Conservation (phyloP, 2,888 invertebrate species). For the Hypena proboscidalis region DNA sequence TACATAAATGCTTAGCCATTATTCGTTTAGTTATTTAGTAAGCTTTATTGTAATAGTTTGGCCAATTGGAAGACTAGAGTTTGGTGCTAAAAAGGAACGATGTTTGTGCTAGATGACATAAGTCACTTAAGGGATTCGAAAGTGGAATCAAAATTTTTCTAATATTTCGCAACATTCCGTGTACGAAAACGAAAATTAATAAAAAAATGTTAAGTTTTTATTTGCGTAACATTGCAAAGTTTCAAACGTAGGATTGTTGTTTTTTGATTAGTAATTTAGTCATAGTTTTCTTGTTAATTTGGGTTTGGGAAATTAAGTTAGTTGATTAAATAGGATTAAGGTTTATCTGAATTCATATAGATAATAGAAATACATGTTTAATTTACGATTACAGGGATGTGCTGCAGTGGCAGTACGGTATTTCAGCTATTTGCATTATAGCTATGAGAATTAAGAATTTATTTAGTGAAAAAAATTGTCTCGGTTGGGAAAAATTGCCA, state of each 20-base stretch:
- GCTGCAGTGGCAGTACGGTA: conserved; percentile 76
- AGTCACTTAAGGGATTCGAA: conserved; percentile 55
- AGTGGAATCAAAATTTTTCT: conserved; percentile 59
- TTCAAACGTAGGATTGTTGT: conserved; percentile 79
- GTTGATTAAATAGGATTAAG: conserved; percentile 79
- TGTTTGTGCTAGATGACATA: conserved; percentile 63
- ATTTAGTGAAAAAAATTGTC: conserved; percentile 63
- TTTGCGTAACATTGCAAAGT: conserved; percentile 79
- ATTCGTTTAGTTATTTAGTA: conserved; percentile 77
- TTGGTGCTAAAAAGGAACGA: conserved; percentile 83
- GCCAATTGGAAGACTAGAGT: conserved; percentile 83
- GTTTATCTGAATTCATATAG: conserved; percentile 82
- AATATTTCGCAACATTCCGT: conserved; percentile 80
- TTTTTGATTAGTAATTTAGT: conserved; percentile 80
- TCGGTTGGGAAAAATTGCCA: conserved; percentile 68
- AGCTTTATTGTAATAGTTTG: conserved; percentile 79
- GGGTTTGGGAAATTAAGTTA: conserved; percentile 84
- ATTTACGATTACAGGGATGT: conserved; percentile 83
- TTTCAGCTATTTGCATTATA: conserved; percentile 61
- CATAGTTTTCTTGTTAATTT: conserved; percentile 81
- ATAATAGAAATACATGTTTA: conserved; percentile 78
- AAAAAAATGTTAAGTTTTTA: conserved; percentile 80
- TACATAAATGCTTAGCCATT: conserved; percentile 83
- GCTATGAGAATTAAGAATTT: conserved; percentile 63
- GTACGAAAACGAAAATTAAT: conserved; percentile 47